These are phyloP conservation scores for Anagrus nilaparvatae DNA, from an alignment of 1,140 invertebrate species.

Conservation along the genomic window DNA sequence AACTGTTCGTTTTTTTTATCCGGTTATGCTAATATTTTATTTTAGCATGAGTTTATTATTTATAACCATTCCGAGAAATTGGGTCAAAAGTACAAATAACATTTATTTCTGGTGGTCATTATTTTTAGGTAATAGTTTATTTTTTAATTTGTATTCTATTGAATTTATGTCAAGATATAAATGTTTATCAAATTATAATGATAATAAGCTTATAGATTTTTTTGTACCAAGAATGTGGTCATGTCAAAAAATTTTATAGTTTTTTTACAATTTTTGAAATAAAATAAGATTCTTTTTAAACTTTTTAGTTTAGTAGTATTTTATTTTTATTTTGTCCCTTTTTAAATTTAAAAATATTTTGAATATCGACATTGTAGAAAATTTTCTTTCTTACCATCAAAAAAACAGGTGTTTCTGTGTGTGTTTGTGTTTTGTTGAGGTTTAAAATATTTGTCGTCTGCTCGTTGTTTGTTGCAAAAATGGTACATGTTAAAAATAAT, in stretches of 20 bases:
- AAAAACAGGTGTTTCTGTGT: no score
- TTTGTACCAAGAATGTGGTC: conserved; percentile 50
- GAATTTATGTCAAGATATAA: conserved; percentile 78
- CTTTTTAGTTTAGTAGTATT: no score
- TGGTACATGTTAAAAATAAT: no score
- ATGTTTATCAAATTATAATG: conserved; percentile 49
- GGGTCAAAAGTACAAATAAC: conserved; percentile 53
- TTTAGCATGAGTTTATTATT: conserved; percentile 47
- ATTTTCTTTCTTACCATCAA: no score
- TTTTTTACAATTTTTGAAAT: no score
- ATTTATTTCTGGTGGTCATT: conserved; percentile 72
- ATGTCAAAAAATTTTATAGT: conserved; percentile 34
- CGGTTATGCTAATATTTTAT: conserved; percentile 67
- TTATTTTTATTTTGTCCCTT: no score
- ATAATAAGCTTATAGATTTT: conserved; percentile 38
- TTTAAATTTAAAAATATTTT: no score
- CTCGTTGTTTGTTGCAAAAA: no score
- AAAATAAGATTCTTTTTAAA: no score
- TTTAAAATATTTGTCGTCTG: no score
- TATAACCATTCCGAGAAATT: conserved; percentile 46
- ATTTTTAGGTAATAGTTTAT: conserved; percentile 64
- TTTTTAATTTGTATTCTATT: conserved; percentile 70
- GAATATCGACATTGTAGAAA: no score
- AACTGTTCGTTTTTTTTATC: conserved; percentile 76
- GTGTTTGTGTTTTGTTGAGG: no score